These are phyloP conservation scores for Invenusta paracnida DNA, from an alignment of 2,888 invertebrate species.

Conservation along the genomic window DNA sequence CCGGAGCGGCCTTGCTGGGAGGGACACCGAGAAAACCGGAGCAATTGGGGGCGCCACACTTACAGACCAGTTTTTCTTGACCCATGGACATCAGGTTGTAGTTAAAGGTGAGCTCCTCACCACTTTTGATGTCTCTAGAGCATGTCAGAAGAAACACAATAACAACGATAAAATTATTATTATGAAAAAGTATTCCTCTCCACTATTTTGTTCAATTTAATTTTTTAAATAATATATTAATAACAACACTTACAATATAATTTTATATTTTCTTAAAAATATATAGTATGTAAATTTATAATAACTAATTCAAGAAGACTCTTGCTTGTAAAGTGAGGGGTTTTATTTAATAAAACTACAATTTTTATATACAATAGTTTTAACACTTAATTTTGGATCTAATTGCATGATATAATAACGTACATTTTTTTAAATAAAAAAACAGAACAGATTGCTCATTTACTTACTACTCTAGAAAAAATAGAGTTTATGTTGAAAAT, in stretches of 20 bases:
- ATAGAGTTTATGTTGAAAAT: no score
- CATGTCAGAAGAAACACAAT: not conserved
- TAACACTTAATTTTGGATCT: no score
- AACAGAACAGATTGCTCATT: no score
- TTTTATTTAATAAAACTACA: no score
- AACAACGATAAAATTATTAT: not conserved
- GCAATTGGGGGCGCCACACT: slow-evolving; percentile 79
- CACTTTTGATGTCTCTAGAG: slow-evolving; percentile 37
- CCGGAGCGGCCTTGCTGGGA: not conserved
- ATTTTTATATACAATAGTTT: not conserved
- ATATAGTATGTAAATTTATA: no score
- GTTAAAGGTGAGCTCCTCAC: slow-evolving; percentile 77
- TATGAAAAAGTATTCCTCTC: slow-evolving; percentile 73
- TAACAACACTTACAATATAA: no score
- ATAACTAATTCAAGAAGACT: no score
- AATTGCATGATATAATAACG: no score
- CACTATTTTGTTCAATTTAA: slow-evolving; percentile 35
- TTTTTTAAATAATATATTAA: not conserved
- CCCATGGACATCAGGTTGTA: slow-evolving; percentile 77
- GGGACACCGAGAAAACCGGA: slow-evolving; percentile 76
- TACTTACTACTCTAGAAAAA: no score
- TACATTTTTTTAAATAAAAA: no score
- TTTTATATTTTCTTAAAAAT: no score
- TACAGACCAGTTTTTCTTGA: slow-evolving; percentile 70
- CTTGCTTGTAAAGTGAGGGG: no score